Base-by-base conservation (phyloP, 2,888 invertebrate species). In the Napeogenes sylphis region DNA sequence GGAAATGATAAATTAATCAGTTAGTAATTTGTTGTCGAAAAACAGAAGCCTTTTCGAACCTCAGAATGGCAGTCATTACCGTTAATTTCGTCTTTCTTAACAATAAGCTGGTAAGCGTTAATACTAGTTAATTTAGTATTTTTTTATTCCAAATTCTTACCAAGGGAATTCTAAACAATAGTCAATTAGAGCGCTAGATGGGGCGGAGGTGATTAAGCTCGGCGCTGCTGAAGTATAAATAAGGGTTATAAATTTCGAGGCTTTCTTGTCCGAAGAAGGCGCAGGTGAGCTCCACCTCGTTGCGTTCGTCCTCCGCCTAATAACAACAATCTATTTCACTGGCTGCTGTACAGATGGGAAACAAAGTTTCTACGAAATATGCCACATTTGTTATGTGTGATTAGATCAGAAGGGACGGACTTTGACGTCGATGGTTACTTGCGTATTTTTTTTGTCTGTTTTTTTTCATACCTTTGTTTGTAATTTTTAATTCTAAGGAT, bases 131-230 rank as follows among this genome's bases (percentile, higher is more conserved):
- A 67, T 68, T 69, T 56, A 46, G 61, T 70, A 71, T 71, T 69
- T 66, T 58, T 66, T 61, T 46, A 42, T 47, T 10, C 42, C 35
- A 46, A 32, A 56, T 45, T 51, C 47, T 33, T 55, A 14, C 30
- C 38, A 55, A 63, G 56, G 70, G 68, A 70, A 66, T 70, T 67
- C 69, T 68, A 69, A 71, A 76, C 76, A 76, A 76, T 76, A 77
- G 75, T 76, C 76, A 78, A 82, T 79, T 78, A 79, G 70, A 67
- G 65, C 59, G 62, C 66, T 59, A 71, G 71, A 79, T 78, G 73
- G 77, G 72, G 73, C 73, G 71, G 72, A 73, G 69, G 72, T 72
- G 75, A 79, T 81, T 73, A 72, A 72, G 69, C 59, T 51, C 47
- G 30, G 51, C 59, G 64, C 66, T 66, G 68, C 59, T 64, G 73